These are phyloP conservation scores for Herpetotheres cachinnans DNA, from an alignment of 2,113 vertebrate species.

Conservation along the genomic window DNA sequence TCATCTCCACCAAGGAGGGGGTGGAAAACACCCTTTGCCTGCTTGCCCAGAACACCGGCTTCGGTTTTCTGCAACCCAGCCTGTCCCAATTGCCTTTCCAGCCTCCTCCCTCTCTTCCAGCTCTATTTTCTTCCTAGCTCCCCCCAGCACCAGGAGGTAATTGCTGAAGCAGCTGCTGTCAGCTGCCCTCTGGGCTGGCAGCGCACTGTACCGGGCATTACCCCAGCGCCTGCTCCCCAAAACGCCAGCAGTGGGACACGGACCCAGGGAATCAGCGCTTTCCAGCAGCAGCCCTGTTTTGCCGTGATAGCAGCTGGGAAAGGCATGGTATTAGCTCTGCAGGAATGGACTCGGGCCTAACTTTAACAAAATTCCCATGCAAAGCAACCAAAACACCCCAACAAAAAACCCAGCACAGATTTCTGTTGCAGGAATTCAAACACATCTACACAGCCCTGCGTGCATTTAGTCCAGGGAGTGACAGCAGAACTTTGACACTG, in stretches of 20 bases:
- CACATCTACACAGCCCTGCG: rapidly evolving
- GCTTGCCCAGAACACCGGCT: background rate
- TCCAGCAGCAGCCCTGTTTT: background rate
- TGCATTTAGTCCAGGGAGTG: background rate
- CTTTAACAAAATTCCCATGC: background rate
- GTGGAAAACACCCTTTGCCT: conserved; percentile 34
- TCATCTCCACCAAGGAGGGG: conserved; percentile 20
- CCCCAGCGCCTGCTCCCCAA: background rate
- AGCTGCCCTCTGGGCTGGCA: background rate
- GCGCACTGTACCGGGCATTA: rapidly evolving
- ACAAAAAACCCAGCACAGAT: background rate
- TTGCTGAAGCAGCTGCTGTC: background rate
- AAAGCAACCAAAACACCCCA: background rate
- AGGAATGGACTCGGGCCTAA: background rate
- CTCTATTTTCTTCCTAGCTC: background rate
- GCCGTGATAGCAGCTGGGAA: background rate
- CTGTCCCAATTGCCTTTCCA: background rate
- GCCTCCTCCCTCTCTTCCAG: background rate
- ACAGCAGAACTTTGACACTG: background rate
- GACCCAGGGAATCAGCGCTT: rapidly evolving
- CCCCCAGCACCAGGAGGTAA: background rate
- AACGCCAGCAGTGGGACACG: rapidly evolving
- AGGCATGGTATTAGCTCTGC: background rate
- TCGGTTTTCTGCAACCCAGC: background rate
- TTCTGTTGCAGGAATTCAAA: background rate